Evolutionary conservation across 1,140 invertebrate species (phyloP), one percentile per base, ranked within the genome.

Genomic region (Sitophilus oryzae): DNA sequence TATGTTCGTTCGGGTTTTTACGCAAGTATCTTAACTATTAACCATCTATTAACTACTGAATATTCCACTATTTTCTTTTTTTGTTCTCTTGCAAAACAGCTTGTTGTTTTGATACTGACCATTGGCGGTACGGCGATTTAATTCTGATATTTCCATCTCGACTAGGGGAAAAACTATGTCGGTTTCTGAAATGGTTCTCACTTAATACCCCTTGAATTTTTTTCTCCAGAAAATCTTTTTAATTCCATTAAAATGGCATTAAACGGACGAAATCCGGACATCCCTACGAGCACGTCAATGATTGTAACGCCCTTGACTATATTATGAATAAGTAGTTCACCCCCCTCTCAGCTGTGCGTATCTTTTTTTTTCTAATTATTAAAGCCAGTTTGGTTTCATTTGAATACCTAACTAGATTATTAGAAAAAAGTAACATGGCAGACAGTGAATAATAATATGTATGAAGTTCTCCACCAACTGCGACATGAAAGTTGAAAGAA

Each of bases 401-500:
- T 47, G 44, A 55, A 55, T 55, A 55, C 37, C 36, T 48, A 55
- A 41, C 45, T 55, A 23, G 52, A 47, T 30, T 48, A 25, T 55
- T 55, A 55, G 52, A 55, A 55, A 55, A 43, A 45, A 41, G 22
- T 30, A 54, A 47, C 45, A 55, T 47, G 45, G 45, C 30, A 47
- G 52, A 47, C 23, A 48, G 40, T 41, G 40, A 55, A 55, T 48
- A 52, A 42, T 42, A 41, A 55, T 47, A 35, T 55, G 34, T 41
- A 36, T 35, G 21, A 47, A 18, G 14, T 47, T 34, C 45, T 37
- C 16, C 14, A 36, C 19, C 45, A 6, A 47, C 45, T 47, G 41
- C 38, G 15, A 8, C 14, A 38, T 38, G n/a, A n/a, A n/a, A n/a
- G n/a, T n/a, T n/a, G n/a, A n/a, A n/a, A n/a, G n/a, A n/a, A n/a